phyloP scores from a whole-genome alignment of 2,113 vertebrate genomes.

The Mellivora capensis region DNA sequence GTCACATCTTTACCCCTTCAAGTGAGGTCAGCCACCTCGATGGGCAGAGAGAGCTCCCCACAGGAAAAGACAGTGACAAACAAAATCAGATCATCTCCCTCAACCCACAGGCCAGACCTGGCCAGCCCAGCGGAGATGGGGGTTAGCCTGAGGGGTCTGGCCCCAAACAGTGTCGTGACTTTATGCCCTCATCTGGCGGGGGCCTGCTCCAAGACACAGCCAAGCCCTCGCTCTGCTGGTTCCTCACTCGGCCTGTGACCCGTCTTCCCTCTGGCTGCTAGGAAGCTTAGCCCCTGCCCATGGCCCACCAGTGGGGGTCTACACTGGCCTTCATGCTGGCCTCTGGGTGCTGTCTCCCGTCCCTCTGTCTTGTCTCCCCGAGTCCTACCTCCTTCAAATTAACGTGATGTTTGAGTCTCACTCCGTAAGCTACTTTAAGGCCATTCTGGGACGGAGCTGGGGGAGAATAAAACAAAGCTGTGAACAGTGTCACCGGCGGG shows the following conservation, averaged over 20 bases:
- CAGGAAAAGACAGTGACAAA: neutral
- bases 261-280: neutral
- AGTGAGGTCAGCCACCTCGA: neutral
- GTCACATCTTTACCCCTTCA: neutral
- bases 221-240: accelerated
- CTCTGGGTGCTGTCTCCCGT: neutral
- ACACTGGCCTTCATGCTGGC: neutral
- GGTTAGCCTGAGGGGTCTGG: neutral
- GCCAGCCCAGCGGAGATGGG: neutral
- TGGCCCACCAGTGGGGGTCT: neutral
- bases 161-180: neutral
- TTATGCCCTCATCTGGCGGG: neutral
- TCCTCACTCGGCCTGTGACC: neutral
- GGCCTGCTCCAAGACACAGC: accelerated
- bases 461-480: neutral
- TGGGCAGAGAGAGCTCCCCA: neutral
- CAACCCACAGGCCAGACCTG: accelerated
- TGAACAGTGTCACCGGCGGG: accelerated
- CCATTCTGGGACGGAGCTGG: neutral
- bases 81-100: accelerated
- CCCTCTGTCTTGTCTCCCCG: accelerated
- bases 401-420: too few relatives aligned
- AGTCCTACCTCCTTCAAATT: too few relatives aligned
- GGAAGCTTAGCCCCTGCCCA: neutral
- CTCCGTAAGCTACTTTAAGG: neutral